These are phyloP conservation scores for Drosophila obscura DNA, from an alignment of 1,140 invertebrate species.

Conservation along the genomic window DNA sequence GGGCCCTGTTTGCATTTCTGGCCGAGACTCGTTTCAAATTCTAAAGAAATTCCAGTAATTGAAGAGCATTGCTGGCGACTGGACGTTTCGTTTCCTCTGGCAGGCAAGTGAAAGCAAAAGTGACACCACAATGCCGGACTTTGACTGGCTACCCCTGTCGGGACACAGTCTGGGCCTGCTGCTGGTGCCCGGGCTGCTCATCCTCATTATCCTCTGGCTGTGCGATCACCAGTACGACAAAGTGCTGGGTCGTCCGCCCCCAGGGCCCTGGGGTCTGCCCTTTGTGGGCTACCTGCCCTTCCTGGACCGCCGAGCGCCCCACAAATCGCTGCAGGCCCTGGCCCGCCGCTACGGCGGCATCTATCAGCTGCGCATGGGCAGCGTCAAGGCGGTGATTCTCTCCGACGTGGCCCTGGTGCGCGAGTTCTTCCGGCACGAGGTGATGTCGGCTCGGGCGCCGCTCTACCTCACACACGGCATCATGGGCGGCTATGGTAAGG, in stretches of 20 bases:
- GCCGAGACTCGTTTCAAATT: slow-evolving; percentile 61
- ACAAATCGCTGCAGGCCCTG: slow-evolving; percentile 88
- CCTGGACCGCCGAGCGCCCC: slow-evolving; percentile 87
- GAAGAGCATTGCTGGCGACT: slow-evolving; percentile 52
- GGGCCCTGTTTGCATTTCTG: slow-evolving; percentile 48
- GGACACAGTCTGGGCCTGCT: slow-evolving; percentile 10
- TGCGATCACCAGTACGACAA: slow-evolving; percentile 53
- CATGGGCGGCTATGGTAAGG: slow-evolving; percentile 92
- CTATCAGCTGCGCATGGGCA: slow-evolving; percentile 89
- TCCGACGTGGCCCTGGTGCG: slow-evolving; percentile 89
- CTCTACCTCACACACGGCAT: slow-evolving; percentile 93
- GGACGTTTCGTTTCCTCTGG: slow-evolving; percentile 37
- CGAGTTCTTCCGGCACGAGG: slow-evolving; percentile 88
- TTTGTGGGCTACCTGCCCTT: slow-evolving; percentile 91
- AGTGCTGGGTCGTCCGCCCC: slow-evolving; percentile 84
- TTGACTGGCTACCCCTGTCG: background rate
- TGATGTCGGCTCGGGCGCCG: slow-evolving; percentile 89
- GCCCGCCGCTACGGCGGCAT: slow-evolving; percentile 88
- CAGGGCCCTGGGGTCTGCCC: slow-evolving; percentile 91
- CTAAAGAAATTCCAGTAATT: slow-evolving; percentile 66
- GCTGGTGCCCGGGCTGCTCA: slow-evolving; percentile 19
- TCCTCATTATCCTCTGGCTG: slow-evolving; percentile 40
- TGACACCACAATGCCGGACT: slow-evolving; percentile 2
- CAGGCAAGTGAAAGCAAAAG: slow-evolving; percentile 19
- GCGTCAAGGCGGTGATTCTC: slow-evolving; percentile 89